Conservation (phyloP, 2,888 invertebrate genomes). For the Drosophila macrothrix region DNA sequence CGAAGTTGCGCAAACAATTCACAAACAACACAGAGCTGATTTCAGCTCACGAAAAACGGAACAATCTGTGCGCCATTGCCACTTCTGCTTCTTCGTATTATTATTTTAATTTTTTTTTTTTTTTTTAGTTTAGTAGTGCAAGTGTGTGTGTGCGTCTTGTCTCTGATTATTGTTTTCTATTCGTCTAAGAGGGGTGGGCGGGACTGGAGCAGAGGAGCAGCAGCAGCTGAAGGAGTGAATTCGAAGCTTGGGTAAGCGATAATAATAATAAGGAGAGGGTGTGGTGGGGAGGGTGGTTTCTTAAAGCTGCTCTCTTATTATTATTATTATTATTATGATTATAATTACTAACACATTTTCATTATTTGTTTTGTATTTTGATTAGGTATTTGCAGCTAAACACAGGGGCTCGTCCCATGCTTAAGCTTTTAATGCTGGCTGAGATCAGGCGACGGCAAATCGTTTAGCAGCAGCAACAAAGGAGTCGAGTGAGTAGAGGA, state of each 20-base stretch:
- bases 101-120: conserved; percentile 1
- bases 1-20: conserved; percentile 25
- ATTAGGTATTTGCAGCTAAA: conserved; percentile 20
- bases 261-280: conserved; percentile 26
- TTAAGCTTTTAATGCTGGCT: conserved; percentile 48
- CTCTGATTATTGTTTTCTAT: conserved; percentile 44
- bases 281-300: conserved; percentile 11
- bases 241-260: conserved; percentile 43
- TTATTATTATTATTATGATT: conserved; percentile 7
- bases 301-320: conserved; percentile 3
- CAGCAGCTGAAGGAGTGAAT: conserved; percentile 46
- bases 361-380: conserved; percentile 5
- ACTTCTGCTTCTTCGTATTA: conserved; percentile 2
- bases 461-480: conserved; percentile 34
- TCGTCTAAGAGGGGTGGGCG: conserved; percentile 49
- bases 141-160: conserved; percentile 21
- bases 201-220: conserved; percentile 22
- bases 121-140: conserved; percentile 1
- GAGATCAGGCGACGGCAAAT: conserved; percentile 34
- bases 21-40: conserved; percentile 28
- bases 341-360: neutral
- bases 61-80: conserved; percentile 29
- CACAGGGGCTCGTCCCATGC: conserved; percentile 35
- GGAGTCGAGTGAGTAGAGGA: conserved; percentile 13
- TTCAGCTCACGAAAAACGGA: conserved; percentile 16